These are phyloP conservation scores for Ylistrum balloti DNA, from an alignment of 1,140 invertebrate species.

Conservation along the genomic window DNA sequence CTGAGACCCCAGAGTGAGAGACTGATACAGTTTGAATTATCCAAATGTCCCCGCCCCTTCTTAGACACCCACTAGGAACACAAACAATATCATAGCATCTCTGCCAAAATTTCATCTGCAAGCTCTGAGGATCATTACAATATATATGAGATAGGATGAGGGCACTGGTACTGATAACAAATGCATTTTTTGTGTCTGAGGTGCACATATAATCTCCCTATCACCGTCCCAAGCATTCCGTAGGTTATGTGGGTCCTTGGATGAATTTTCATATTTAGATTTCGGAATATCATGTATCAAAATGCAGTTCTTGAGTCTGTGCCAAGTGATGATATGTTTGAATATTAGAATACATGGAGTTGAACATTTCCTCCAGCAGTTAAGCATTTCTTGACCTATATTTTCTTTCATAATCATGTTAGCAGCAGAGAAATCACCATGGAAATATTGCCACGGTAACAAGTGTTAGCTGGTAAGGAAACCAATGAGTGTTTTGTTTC, in stretches of 20 bases:
- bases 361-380: constrained; percentile 7
- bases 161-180: background rate
- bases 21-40: too few species aligned
- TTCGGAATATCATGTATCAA: background rate
- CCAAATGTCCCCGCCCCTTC: too few species aligned
- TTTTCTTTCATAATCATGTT: constrained; percentile 35
- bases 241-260: background rate
- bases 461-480: constrained; percentile 3
- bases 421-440: constrained; percentile 33
- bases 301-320: background rate
- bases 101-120: background rate
- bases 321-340: constrained; percentile 34
- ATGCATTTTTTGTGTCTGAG: background rate
- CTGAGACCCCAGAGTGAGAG: too few species aligned
- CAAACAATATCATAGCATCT: background rate
- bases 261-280: constrained; percentile 3
- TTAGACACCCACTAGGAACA: too few species aligned
- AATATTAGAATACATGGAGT: constrained; percentile 24
- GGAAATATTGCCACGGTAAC: constrained; percentile 21
- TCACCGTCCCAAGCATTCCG: background rate
- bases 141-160: background rate
- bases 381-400: background rate
- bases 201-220: background rate
- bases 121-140: background rate
- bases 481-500: background rate